phyloP scores from a whole-genome alignment of 2,888 invertebrate species.

The Hedya salicella region DNA sequence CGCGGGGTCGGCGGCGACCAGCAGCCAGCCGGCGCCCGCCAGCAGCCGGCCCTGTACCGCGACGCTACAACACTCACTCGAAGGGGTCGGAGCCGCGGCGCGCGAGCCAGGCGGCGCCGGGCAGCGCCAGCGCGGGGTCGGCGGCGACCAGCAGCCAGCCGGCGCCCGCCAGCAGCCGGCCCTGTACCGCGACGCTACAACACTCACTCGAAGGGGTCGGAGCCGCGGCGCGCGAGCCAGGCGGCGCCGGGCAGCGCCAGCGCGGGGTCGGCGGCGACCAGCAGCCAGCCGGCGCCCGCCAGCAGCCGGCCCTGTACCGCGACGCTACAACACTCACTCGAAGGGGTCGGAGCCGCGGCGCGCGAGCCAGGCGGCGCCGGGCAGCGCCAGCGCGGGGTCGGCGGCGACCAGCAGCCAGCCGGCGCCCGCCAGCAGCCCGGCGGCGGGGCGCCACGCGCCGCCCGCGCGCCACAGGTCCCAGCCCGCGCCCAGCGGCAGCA shows the following conservation, averaged over 20 bases:
- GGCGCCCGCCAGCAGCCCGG: slow-evolving; percentile 55
- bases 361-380: slow-evolving; percentile 86
- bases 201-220: too few species aligned
- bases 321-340: slow-evolving; percentile 12
- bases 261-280: slow-evolving; percentile 47
- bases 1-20: too few species aligned
- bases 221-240: too few species aligned
- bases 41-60: too few species aligned
- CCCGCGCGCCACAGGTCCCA: slow-evolving; percentile 85
- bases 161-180: slow-evolving; percentile 12
- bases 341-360: slow-evolving; percentile 6
- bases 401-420: slow-evolving; percentile 55
- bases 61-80: too few species aligned
- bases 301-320: slow-evolving; percentile 21
- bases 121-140: slow-evolving; percentile 47
- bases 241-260: slow-evolving; percentile 40
- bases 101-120: too few species aligned
- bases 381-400: slow-evolving; percentile 48
- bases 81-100: too few species aligned
- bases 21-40: too few species aligned
- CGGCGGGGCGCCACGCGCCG: slow-evolving; percentile 45
- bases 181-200: too few species aligned
- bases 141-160: slow-evolving; percentile 41
- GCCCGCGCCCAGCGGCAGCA: slow-evolving; percentile 95
- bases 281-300: neutral